Base-by-base conservation (phyloP, 2,113 vertebrate genomes). In the Stercorarius parasiticus region DNA sequence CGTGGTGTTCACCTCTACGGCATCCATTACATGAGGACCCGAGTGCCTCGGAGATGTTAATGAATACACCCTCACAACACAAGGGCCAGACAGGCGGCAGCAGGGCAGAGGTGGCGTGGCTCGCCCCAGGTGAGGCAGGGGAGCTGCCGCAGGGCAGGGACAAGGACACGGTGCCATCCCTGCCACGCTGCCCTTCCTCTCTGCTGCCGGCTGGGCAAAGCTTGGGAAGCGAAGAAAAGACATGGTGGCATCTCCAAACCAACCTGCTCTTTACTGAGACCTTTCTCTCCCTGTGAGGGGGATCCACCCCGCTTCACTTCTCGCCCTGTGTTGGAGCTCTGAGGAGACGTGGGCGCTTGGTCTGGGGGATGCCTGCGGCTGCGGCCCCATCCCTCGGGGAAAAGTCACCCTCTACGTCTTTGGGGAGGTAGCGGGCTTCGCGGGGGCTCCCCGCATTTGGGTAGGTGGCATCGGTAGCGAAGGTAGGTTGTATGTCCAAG, bases 401-500 rank as follows among this genome's bases (percentile, higher is more conserved):
- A 71, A 22, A 40, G 21, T 62, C 50, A 8, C 62, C 16, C 30
- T 4, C 40, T 7, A 3, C 1, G 0, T 11, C 43, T 66, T 27
- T 0, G 2, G 53, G 58, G 43, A 52, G 29, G 11, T 42, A 23
- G 42, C 0, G 0, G 50, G 38, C 29, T 64, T 52, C 6, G 3
- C 2, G 5, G 72, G 25, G 58, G 3, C 55, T 92, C 45, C 32
- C 17, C 0, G 16, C 14, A 1, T 83, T 90, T 76, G 84, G 90
- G 87, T 67, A 23, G 25, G n/a, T 2, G 6, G 79, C 40, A 3
- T 8, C 5, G 27, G 81, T 86, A 34, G 26, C 27, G 23, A 82
- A 93, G 94, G 93, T 95, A 97, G 97, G 88, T 73, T 91, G 95
- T 95, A 92, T 29, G 83, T 97, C 98, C 95, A 93, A 65, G 58